A percentile compares a stretch with the other conserved stretches of the same genome.
These are phyloP conservation scores for Pollenia angustigena DNA, from an alignment of 2,888 invertebrate genomes.

Conservation along the genomic window DNA sequence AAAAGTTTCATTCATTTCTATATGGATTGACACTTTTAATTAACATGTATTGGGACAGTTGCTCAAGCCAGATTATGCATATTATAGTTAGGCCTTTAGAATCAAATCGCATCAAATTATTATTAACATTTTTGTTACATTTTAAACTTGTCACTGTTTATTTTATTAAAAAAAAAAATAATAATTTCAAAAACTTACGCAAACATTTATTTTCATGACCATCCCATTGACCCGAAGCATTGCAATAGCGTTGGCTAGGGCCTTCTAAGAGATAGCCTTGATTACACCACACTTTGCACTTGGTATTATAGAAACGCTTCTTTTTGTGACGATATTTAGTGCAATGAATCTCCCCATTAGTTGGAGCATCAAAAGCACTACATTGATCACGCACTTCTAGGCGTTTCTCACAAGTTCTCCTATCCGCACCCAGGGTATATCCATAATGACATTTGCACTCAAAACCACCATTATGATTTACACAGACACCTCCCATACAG, in stretches of 20 bases:
- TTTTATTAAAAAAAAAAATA: neutral
- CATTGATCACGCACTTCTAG: constrained; percentile 81
- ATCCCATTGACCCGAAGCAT: constrained; percentile 85
- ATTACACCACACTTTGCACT: constrained; percentile 82
- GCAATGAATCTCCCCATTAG: constrained; percentile 82
- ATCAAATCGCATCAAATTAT: no score
- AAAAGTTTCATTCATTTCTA: no score
- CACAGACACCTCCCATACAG: constrained; percentile 81
- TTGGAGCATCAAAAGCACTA: constrained; percentile 79
- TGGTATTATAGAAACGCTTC: constrained; percentile 82
- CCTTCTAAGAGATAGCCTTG: constrained; percentile 86
- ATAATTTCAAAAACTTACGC: constrained; percentile 83
- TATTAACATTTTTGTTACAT: neutral
- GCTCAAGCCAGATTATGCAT: no score
- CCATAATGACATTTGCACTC: constrained; percentile 85
- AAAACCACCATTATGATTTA: constrained; percentile 85
- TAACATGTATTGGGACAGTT: no score
- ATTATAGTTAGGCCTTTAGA: no score
- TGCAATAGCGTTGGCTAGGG: constrained; percentile 85
- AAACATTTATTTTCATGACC: constrained; percentile 85
- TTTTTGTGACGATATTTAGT: constrained; percentile 82
- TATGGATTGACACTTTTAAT: no score
- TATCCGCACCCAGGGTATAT: constrained; percentile 79
- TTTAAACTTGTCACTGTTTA: neutral
- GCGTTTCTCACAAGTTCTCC: constrained; percentile 75